phyloP scores from a whole-genome alignment of 37 sponge, comb jelly and placozoan species.

The Hormiphora californensis region DNA sequence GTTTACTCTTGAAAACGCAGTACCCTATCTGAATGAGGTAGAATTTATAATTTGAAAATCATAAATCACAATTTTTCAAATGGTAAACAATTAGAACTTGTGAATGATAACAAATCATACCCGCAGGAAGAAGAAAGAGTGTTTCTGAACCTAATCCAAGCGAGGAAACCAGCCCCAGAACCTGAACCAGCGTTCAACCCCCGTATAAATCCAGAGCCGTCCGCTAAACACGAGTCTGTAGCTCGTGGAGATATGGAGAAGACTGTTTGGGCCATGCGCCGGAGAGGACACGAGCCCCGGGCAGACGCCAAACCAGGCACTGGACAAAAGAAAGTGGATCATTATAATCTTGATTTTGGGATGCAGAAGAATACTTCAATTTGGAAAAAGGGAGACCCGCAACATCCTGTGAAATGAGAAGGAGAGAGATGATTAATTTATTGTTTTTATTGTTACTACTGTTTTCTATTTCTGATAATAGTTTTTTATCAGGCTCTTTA shows the following conservation, averaged over 20 bases:
- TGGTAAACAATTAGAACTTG: not conserved
- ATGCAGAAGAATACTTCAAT: not conserved
- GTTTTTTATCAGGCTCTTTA: not conserved
- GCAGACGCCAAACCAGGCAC: not conserved
- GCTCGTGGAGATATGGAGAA: too few relatives aligned
- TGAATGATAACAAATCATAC: too few relatives aligned
- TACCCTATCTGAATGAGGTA: slow-evolving; percentile 25
- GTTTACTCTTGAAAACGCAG: not conserved
- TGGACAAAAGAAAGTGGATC: not conserved
- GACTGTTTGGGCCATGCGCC: not conserved
- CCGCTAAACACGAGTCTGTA: too few relatives aligned
- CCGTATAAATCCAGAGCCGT: too few relatives aligned
- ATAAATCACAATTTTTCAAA: not conserved
- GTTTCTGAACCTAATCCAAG: not conserved
- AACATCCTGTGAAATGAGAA: not conserved
- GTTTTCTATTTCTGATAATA: not conserved
- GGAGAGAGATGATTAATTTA: not conserved
- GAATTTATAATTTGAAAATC: too few relatives aligned
- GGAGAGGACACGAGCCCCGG: not conserved
- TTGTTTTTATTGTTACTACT: not conserved
- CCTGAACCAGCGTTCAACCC: too few relatives aligned
- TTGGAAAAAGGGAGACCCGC: not conserved
- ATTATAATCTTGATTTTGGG: not conserved
- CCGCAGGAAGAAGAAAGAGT: slow-evolving; percentile 48
- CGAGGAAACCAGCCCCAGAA: not conserved